Base-by-base conservation (phyloP, 2,797 vertebrate species). In the Phoxinus dragarum region DNA sequence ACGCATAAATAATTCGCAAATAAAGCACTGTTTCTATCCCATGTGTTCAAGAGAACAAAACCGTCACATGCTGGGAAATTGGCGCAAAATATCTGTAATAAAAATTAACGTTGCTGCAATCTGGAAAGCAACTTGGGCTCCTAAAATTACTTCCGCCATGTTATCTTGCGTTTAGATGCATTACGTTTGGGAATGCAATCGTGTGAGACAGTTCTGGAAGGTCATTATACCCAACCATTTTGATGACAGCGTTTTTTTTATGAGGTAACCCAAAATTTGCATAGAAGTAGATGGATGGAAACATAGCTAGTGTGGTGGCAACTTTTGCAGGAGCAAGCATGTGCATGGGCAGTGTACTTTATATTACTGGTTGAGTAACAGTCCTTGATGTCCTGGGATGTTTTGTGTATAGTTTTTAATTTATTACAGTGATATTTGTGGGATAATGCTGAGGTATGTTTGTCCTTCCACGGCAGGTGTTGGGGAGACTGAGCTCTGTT, bases 381-480 rank as follows among this genome's bases (percentile, higher is more conserved):
- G 31, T 31, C 38, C 52, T 56, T 56, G 21, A n/a, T 76, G 19
- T 36, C 34, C 49, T 34, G 47, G 44, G 47, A 11, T 34, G n/a
- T n/a, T 52, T 9, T 76, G 19, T 38, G 10, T 38, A 23, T 76
- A 14, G 38, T 27, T 42, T 78, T 59, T 19, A 27, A 44, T 78
- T 64, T 64, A 78, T 78, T 31, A 42, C 38, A 27, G 76, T 64
- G 38, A 44, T 31, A 61, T 78, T 78, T 78, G 8, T 64, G 36
- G 56, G 56, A 44, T 44, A 79, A 19, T 31, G 76, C 76, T 79
- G 76, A 67, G 42, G 61, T 67, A 1, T 66, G 44, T 31, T 80
- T 42, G 19, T 52, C 44, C 61, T 69, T 44, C 4, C 16, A 17
- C 56, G 38, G 79, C 79, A 80, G 79, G 44, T 80, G 64, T 69